A percentile compares a stretch with the other conserved stretches of the same genome.
These are phyloP conservation scores for Stramonita haemastoma DNA, from an alignment of 2,888 invertebrate genomes.

Conservation along the genomic window DNA sequence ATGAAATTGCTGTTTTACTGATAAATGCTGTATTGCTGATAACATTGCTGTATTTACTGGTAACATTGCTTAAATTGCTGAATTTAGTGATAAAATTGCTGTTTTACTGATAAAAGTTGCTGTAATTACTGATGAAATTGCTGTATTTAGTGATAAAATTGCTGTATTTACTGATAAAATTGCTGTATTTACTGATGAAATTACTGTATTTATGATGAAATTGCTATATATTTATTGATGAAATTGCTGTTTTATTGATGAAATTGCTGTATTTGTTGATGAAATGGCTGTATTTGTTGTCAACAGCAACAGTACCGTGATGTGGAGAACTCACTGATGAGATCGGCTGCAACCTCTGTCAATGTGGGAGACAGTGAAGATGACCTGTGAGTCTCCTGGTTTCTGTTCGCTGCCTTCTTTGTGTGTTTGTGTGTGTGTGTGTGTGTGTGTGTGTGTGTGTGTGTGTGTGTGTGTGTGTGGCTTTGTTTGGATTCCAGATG, in stretches of 20 bases:
- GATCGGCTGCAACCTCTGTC: conserved; percentile 80
- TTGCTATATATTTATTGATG: too few species aligned
- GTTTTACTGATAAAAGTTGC: too few species aligned
- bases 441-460: not conserved
- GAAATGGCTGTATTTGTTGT: not conserved
- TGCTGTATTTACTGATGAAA: too few species aligned
- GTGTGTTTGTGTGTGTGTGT: not conserved
- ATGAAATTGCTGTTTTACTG: too few species aligned
- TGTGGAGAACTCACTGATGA: conserved; percentile 80
- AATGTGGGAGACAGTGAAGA: conserved; percentile 84
- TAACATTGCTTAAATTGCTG: too few species aligned
- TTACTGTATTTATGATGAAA: too few species aligned
- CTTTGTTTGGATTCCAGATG: not conserved
- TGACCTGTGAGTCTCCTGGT: conserved; percentile 77
- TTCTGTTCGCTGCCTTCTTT: not conserved
- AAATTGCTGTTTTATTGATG: too few species aligned
- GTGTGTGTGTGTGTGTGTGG: not conserved
- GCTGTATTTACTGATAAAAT: too few species aligned
- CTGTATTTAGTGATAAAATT: too few species aligned
- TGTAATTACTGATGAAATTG: too few species aligned
- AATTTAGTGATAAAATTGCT: too few species aligned
- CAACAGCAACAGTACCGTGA: conserved; percentile 82
- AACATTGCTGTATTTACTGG: not conserved
- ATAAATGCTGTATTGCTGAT: not conserved
- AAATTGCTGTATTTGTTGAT: not conserved